Evolutionary conservation across 2,888 invertebrate species (phyloP).

Genomic region (Agrotis segetum): DNA sequence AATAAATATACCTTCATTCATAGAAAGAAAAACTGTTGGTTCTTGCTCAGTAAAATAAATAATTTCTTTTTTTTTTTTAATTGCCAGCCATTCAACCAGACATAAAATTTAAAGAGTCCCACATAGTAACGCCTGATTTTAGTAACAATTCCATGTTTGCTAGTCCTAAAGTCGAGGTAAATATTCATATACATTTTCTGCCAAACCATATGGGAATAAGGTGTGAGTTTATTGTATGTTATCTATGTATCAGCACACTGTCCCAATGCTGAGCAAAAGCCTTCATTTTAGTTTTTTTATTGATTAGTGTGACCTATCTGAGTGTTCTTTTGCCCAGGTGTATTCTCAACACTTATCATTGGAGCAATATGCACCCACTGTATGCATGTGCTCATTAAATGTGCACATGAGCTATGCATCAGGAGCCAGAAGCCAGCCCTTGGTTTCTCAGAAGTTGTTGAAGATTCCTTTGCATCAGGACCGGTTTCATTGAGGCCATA

Average conservation of each 20-base stretch:
- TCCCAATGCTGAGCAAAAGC: too few relatives aligned
- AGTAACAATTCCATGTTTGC: too few relatives aligned
- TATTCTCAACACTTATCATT: constrained; percentile 95
- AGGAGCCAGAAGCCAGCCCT: constrained; percentile 93
- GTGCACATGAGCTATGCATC: constrained; percentile 94
- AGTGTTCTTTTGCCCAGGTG: constrained; percentile 83
- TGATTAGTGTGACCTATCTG: background rate
- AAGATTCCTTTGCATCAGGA: constrained; percentile 94
- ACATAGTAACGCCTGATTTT: too few relatives aligned
- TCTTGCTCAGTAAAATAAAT: background rate
- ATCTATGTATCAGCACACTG: too few relatives aligned
- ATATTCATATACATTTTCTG: too few relatives aligned
- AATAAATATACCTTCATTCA: background rate
- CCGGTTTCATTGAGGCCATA: constrained; percentile 92
- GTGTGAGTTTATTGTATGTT: too few relatives aligned
- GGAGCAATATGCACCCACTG: constrained; percentile 98
- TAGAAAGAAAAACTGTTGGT: background rate
- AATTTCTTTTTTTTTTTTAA: too few relatives aligned
- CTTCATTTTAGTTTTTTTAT: background rate
- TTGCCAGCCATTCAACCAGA: too few relatives aligned
- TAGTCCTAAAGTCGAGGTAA: too few relatives aligned
- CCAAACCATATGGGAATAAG: too few relatives aligned
- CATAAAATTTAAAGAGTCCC: too few relatives aligned
- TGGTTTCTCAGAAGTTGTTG: constrained; percentile 95
- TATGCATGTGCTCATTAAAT: constrained; percentile 96